phyloP scores from a whole-genome alignment of 2,888 invertebrate genomes.

The Athetis lepigone region DNA sequence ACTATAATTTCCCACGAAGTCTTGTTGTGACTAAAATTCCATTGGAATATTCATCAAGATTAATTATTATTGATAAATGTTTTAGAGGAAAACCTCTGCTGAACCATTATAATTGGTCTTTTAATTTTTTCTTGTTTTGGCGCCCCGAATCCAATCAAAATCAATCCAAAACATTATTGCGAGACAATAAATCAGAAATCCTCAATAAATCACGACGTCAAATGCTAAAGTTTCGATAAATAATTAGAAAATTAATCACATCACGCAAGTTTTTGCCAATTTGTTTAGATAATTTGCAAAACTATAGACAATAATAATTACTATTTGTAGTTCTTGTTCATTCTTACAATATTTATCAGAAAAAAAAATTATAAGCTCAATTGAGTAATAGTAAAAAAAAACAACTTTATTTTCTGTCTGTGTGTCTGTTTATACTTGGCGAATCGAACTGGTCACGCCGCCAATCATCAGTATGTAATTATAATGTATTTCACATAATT shows the following conservation, averaged over 20 bases:
- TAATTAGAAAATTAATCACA: conserved; percentile 7
- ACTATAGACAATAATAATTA: not conserved
- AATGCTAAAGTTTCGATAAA: not conserved
- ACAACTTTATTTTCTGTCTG: conserved; percentile 41
- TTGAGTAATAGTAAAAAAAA: conserved; percentile 28
- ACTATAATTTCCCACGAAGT: too few species aligned
- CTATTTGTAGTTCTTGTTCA: not conserved
- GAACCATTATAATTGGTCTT: conserved; percentile 12
- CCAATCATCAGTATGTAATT: conserved; percentile 84
- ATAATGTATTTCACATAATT: conserved; percentile 78
- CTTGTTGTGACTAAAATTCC: too few species aligned
- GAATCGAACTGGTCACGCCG: conserved; percentile 77
- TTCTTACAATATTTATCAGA: too few species aligned
- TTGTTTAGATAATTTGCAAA: not conserved
- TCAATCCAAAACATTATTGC: conserved; percentile 17
- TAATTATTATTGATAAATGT: conserved; percentile 13
- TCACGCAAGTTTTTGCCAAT: not conserved
- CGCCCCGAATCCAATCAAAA: conserved; percentile 7
- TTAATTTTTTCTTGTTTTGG: not conserved
- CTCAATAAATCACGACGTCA: conserved; percentile 17
- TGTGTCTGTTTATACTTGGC: conserved; percentile 65
- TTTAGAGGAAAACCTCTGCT: conserved; percentile 11
- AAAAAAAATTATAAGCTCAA: too few species aligned
- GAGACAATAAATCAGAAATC: conserved; percentile 14
- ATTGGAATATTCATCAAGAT: too few species aligned